A percentile compares a stretch with the other conserved stretches of the same genome.
Conservation (phyloP, 2,797 vertebrate genomes). For the Decapterus maruadsi region DNA sequence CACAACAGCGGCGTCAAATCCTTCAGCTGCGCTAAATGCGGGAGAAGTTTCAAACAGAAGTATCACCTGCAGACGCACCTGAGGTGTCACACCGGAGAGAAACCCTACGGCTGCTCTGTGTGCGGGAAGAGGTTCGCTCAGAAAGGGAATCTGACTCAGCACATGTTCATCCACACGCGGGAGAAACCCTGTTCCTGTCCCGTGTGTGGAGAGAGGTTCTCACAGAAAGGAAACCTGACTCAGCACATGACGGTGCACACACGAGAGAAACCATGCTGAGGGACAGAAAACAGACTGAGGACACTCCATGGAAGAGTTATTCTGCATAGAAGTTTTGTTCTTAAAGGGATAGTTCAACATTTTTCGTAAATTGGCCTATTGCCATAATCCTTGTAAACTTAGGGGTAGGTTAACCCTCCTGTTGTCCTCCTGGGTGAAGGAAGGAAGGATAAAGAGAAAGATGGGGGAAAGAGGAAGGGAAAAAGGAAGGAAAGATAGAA, state of each 20-base stretch:
- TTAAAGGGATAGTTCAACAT: no score
- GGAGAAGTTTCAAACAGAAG: conserved; percentile 20
- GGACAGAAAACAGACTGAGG: not conserved
- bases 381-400: no score
- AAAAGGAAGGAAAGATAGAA: no score
- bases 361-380: no score
- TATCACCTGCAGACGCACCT: conserved; percentile 26
- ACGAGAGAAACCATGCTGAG: conserved; percentile 12
- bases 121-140: conserved; percentile 28
- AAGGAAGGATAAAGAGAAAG: no score
- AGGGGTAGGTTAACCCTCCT: no score
- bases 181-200: conserved; percentile 19
- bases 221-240: conserved; percentile 36
- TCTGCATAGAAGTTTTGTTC: no score
- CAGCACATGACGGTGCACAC: conserved; percentile 45
- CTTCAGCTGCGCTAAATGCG: conserved; percentile 22
- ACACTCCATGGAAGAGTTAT: no score
- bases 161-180: conserved; percentile 6
- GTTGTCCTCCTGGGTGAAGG: no score
- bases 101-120: conserved; percentile 24
- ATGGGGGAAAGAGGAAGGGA: no score
- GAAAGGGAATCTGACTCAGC: conserved; percentile 36
- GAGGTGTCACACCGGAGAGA: conserved; percentile 30
- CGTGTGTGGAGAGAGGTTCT: conserved; percentile 27
- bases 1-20: not conserved